These are phyloP conservation scores for Andrena bicolor DNA, from an alignment of 2,888 invertebrate genomes.

Conservation along the genomic window DNA sequence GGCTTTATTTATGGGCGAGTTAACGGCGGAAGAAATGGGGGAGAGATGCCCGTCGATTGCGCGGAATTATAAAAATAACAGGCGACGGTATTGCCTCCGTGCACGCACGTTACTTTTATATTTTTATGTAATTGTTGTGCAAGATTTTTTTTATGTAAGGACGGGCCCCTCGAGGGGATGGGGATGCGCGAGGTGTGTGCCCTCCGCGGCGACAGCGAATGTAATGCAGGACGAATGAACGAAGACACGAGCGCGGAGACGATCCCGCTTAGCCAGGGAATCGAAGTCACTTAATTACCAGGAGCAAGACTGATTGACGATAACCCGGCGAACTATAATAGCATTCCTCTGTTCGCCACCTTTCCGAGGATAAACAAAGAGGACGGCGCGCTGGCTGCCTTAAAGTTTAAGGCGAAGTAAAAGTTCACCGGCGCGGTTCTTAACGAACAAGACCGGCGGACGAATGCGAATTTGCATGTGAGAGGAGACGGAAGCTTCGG, in stretches of 20 bases:
- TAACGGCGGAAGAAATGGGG: background rate
- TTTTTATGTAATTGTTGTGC: constrained; percentile 14
- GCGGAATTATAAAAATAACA: constrained; percentile 5
- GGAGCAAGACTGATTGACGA: constrained; percentile 49
- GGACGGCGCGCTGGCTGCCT: constrained; percentile 48
- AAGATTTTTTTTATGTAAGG: constrained; percentile 26
- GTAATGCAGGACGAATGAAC: background rate
- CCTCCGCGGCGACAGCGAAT: background rate
- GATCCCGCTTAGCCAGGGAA: constrained; percentile 8
- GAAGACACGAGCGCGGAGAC: background rate
- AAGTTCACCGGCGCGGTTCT: constrained; percentile 51
- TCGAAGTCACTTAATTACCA: constrained; percentile 52
- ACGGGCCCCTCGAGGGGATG: background rate
- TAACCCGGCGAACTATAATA: constrained; percentile 58
- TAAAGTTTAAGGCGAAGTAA: constrained; percentile 65
- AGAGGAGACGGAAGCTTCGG: constrained; percentile 14
- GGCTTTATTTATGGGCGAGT: background rate
- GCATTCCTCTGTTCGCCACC: constrained; percentile 59
- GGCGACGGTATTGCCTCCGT: background rate
- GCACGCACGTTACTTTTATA: background rate
- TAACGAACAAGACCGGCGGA: constrained; percentile 54
- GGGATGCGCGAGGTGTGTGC: background rate
- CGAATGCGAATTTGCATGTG: constrained; percentile 17
- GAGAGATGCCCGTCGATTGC: background rate
- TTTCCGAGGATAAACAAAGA: constrained; percentile 61